Base-by-base conservation (phyloP, 2,888 invertebrate species). In the Ophion ellenae region DNA sequence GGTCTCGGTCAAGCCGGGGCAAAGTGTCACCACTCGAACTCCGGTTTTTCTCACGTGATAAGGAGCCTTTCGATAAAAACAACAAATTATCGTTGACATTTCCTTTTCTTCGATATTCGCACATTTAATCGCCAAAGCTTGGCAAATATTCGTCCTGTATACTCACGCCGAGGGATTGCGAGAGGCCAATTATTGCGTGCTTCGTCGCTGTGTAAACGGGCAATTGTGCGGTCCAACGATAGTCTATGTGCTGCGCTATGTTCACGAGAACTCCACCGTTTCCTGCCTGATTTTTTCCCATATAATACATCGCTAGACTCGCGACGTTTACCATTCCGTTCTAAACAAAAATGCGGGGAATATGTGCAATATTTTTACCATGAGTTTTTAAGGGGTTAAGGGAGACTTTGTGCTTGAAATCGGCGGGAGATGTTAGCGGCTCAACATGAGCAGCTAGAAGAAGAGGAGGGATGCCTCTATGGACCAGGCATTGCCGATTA, bases 251-350 rank as follows among this genome's bases (percentile, higher is more conserved):
- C 36, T 95, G 95, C 28, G 95, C 91, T n/a, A 94, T 92, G 88
- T 95, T 95, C 14, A 95, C 92, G 36, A 95, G 92, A 10, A 94
- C 92, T 28, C 95, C 95, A 28, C 95, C 95, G 6, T 89, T 87
- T 3, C 94, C 94, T 1, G 92, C 94, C 32, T 92, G 92, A 89
- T 94, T 93, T 80, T 91, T 92, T 59, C 94, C 90, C 92, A 94
- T 93, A 88, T 94, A 90, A 75, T 94, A 90, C 84, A 95, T 88
- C 10, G 94, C 94, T 20, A 94, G 87, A 81, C 91, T 90, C 2
- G 94, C 93, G 1, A 94, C 92, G 28, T 89, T 90, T 20, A 93
- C 86, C 91, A 91, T 92, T 32, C 93, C 93, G 57, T 88, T 89
- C 93, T 93, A 66, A 24, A 57, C 53, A 80, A 5, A 71, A 73